Evolutionary conservation across 2,888 invertebrate genomes (phyloP).

Genomic region (Odontothrips loti): DNA sequence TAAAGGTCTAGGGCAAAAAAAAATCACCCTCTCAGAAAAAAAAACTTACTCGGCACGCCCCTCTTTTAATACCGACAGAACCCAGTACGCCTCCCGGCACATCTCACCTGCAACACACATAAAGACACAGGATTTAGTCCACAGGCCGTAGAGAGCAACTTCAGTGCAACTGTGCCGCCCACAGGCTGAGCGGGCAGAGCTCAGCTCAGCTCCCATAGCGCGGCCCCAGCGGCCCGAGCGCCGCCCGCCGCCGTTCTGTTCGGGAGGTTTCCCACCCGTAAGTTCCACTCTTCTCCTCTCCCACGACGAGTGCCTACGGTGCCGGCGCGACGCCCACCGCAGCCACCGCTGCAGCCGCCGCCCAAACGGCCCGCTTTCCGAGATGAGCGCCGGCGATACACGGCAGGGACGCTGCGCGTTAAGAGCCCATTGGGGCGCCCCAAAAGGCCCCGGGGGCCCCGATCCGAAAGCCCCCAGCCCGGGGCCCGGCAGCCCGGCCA

Average conservation of each 20-base stretch:
- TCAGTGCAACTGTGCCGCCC: background rate
- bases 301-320: too few relatives aligned
- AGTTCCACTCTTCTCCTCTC: too few relatives aligned
- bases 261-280: too few relatives aligned
- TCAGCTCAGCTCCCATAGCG: background rate
- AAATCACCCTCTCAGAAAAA: background rate
- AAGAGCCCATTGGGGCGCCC: background rate
- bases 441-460: too few relatives aligned
- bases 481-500: background rate
- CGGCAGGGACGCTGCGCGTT: background rate
- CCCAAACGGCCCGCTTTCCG: too few relatives aligned
- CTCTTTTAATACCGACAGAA: background rate
- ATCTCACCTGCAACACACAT: background rate
- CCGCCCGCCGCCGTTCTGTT: too few relatives aligned
- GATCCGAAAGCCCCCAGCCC: background rate
- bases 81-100: background rate
- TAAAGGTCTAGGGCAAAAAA: background rate
- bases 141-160: background rate
- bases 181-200: background rate
- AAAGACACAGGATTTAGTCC: background rate
- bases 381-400: too few relatives aligned
- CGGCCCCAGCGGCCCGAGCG: too few relatives aligned
- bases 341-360: background rate
- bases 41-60: background rate
- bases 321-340: background rate